Conservation (phyloP, 64 coral and sea anemone species). For the Pocillopora verrucosa region DNA sequence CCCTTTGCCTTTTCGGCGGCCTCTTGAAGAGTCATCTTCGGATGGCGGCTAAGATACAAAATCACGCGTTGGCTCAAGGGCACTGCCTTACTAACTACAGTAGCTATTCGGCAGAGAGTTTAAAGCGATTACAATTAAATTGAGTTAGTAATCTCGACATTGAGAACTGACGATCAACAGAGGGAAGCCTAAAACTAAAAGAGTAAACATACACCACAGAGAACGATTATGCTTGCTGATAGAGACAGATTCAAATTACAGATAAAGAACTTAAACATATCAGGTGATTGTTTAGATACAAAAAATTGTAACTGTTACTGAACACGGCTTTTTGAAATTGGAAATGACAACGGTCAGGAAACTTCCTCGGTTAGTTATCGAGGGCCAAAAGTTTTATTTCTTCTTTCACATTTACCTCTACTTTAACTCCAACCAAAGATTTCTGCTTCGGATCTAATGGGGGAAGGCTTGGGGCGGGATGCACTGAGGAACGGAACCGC, state of each 20-base stretch:
- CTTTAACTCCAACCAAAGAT: slow-evolving; percentile 76
- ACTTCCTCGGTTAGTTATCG: neutral
- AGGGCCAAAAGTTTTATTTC: neutral
- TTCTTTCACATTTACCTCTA: slow-evolving; percentile 45
- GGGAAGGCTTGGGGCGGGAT: slow-evolving; percentile 80
- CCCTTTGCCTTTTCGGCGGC: slow-evolving; percentile 53
- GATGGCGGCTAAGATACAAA: neutral
- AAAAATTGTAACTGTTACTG: neutral
- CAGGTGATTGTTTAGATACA: neutral
- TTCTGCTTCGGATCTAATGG: slow-evolving; percentile 76
- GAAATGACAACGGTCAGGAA: neutral
- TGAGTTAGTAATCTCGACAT: too few relatives aligned
- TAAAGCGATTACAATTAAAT: too few relatives aligned
- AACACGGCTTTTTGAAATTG: too few relatives aligned
- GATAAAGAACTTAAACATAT: neutral
- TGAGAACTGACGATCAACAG: too few relatives aligned
- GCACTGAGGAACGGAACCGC: slow-evolving; percentile 90
- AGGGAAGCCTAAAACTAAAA: too few relatives aligned
- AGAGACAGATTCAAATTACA: neutral
- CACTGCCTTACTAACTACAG: too few relatives aligned
- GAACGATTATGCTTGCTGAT: neutral
- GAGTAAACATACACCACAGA: too few relatives aligned
- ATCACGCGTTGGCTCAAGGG: neutral
- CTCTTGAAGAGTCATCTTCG: slow-evolving; percentile 30
- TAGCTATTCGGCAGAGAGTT: too few relatives aligned